These are phyloP conservation scores for Tyrannus savana DNA, from an alignment of 2,113 vertebrate genomes.

Conservation along the genomic window DNA sequence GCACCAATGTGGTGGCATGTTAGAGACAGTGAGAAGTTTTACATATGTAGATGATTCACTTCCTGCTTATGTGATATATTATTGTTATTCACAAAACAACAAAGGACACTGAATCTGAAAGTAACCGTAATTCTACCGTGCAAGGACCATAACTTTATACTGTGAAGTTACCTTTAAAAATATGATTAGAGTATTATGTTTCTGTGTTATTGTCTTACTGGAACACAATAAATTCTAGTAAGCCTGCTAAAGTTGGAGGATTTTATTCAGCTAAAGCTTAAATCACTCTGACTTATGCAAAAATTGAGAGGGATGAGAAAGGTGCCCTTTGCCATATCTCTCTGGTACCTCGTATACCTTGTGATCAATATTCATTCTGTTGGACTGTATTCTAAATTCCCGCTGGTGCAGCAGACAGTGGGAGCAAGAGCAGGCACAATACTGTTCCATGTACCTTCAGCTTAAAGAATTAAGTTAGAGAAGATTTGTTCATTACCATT, in stretches of 20 bases:
- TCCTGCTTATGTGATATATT: constrained; percentile 6
- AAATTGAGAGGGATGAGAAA: constrained; percentile 63
- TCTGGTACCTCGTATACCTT: neutral
- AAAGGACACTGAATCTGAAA: constrained; percentile 54
- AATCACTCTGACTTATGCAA: constrained; percentile 66
- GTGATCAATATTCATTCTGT: constrained; percentile 47
- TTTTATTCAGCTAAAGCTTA: constrained; percentile 63
- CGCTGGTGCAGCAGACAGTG: neutral
- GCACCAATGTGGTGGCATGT: neutral
- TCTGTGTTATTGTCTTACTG: constrained; percentile 43
- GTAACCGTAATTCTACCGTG: constrained; percentile 34
- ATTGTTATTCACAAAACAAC: constrained; percentile 26
- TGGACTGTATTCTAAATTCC: constrained; percentile 13
- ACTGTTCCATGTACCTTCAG: neutral
- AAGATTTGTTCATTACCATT: neutral
- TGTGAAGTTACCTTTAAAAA: constrained; percentile 41
- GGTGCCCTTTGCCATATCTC: constrained; percentile 34
- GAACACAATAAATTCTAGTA: constrained; percentile 66
- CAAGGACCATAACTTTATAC: constrained; percentile 37
- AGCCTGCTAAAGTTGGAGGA: constrained; percentile 56
- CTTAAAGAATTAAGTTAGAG: neutral
- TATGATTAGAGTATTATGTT: constrained; percentile 39
- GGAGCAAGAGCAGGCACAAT: neutral
- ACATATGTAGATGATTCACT: neutral
- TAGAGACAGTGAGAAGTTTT: neutral